phyloP scores from a whole-genome alignment of 2,888 invertebrate species.

The Nasonia oneida region DNA sequence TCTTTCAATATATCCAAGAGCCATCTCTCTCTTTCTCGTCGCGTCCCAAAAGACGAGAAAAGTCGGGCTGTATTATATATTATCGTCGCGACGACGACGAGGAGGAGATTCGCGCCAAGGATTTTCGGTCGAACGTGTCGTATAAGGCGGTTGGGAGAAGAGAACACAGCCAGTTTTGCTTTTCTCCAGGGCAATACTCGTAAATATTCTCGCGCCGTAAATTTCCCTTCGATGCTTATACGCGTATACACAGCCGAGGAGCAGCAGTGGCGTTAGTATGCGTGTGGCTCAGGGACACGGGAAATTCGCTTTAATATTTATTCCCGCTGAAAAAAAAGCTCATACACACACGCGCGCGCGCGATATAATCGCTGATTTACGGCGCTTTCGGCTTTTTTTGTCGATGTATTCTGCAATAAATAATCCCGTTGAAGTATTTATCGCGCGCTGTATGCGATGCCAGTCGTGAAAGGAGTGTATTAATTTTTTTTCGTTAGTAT shows the following conservation, averaged over 20 bases:
- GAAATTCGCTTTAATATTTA: slow-evolving; percentile 57
- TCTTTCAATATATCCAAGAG: slow-evolving; percentile 45
- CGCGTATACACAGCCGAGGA: not conserved
- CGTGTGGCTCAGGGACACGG: not conserved
- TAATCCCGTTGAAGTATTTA: slow-evolving; percentile 16
- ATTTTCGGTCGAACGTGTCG: slow-evolving; percentile 38
- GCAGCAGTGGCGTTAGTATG: not conserved
- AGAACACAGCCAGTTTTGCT: not conserved
- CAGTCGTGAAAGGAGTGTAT: not conserved
- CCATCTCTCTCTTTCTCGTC: not conserved
- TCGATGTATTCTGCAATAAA: not conserved
- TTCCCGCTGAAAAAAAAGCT: slow-evolving; percentile 37
- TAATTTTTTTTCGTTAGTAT: not conserved
- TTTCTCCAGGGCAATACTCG: slow-evolving; percentile 52
- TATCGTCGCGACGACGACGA: not conserved
- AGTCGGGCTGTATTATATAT: not conserved
- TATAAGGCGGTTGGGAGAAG: too few relatives aligned
- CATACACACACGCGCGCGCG: too few relatives aligned
- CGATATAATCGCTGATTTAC: slow-evolving; percentile 47
- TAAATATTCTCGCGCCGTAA: slow-evolving; percentile 60
- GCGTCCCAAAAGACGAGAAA: not conserved
- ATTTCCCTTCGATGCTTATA: slow-evolving; percentile 61
- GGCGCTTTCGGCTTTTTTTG: not conserved
- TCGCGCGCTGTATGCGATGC: not conserved
- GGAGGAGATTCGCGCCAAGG: slow-evolving; percentile 23